Evolutionary conservation across 2,797 vertebrate species (phyloP).

Genomic region (Lepus oiostolus): DNA sequence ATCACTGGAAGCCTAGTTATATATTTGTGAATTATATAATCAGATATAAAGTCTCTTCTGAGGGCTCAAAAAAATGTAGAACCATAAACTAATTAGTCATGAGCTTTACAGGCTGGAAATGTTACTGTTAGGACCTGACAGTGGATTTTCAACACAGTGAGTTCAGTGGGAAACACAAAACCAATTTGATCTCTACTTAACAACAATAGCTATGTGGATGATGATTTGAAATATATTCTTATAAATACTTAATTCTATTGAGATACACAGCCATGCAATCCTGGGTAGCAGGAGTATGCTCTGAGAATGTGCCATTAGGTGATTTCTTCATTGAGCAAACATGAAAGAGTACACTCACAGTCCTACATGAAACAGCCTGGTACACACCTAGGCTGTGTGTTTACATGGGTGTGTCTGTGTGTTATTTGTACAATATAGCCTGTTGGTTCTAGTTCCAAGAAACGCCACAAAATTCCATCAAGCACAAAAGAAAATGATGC

Average conservation of each 20-base stretch:
- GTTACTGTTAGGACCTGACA: slow-evolving; percentile 1
- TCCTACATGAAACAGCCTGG: too few species aligned
- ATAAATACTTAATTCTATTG: background rate
- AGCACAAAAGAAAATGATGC: too few species aligned
- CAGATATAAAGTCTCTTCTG: background rate
- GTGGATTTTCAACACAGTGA: background rate
- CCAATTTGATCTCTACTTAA: slow-evolving; percentile 38
- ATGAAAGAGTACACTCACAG: too few species aligned
- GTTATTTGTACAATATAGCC: too few species aligned
- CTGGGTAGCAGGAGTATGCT: too few species aligned
- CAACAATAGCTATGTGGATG: background rate
- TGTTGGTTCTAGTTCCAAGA: too few species aligned
- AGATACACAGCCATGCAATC: background rate
- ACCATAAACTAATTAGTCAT: background rate
- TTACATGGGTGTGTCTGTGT: too few species aligned
- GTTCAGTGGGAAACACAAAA: slow-evolving; percentile 2
- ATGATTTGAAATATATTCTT: background rate
- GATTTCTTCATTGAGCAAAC: too few species aligned
- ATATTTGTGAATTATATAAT: slow-evolving; percentile 18
- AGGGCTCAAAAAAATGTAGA: background rate
- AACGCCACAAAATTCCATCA: too few species aligned
- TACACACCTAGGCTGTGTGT: too few species aligned
- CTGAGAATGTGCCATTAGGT: too few species aligned
- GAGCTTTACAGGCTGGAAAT: background rate
- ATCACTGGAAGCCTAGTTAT: background rate